Evolutionary conservation across 2,113 vertebrate genomes (phyloP), one percentile per base, ranked within the genome.

Genomic region (Galeopterus variegatus): DNA sequence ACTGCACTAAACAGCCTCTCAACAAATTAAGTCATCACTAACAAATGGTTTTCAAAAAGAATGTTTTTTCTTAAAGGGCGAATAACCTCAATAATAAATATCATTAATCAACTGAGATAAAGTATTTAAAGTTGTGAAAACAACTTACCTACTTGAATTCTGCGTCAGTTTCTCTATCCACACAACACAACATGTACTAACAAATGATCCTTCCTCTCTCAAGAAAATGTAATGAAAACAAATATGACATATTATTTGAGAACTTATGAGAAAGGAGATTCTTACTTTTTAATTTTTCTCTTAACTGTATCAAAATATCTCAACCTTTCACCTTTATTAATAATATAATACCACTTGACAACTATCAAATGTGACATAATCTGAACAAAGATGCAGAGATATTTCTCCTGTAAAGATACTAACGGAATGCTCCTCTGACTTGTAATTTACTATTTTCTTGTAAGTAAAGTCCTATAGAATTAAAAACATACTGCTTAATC

Each of bases 141-240:
- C 19, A 95, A 80, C 31, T 93, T 90, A 50, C 58, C 79, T 86
- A 75, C 21, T 92, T 77, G 90, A 83, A 77, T 36, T 82, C 24
- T 86, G 4, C 65, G 24, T 58, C 31, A 50, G 6, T 56, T 83
- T 80, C 19, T 88, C 31, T 31, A 94, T 17, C 45, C 48, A 80
- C 13, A 89, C 33, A 86, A 93, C 8, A 90, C 41, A 67, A 69
- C 41, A 67, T 69, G 52, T 41, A 87, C 17, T 60, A 87, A 90
- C 50, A 88, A 86, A 84, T 23, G 77, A 81, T 58, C 64, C 56
- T 88, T 91, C 9, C 28, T 82, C 14, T 85, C 11, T 86, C 33
- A 88, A 79, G 77, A 92, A 97, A 95, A 86, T 56, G 17, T 94
- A 91, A 88, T 77, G 56, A 88, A 81, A 97, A 92, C 36, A 93